Evolutionary conservation across 2,113 vertebrate genomes (phyloP).

Genomic region (Eretmochelys imbricata): DNA sequence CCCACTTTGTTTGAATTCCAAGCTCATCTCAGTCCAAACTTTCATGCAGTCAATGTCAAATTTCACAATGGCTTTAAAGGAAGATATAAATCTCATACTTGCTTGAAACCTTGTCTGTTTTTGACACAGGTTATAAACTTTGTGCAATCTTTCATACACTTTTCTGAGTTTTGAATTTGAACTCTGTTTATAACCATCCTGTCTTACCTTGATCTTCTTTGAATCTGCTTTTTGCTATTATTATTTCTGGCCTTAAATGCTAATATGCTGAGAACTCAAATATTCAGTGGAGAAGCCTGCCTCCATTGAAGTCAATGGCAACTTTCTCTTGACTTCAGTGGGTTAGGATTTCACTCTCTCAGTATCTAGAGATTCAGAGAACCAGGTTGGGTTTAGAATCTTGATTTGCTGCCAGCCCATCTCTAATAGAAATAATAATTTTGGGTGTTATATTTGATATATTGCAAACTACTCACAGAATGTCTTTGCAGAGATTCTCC

Average conservation of each 20-base stretch:
- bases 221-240: background rate
- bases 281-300: background rate
- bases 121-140: background rate
- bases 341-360: background rate
- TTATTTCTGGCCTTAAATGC: background rate
- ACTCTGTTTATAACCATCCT: background rate
- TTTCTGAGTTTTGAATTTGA: background rate
- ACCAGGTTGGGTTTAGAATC: background rate
- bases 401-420: background rate
- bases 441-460: background rate
- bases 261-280: background rate
- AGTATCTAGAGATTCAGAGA: background rate
- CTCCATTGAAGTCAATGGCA: background rate
- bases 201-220: background rate
- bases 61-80: conserved; percentile 38
- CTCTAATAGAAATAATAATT: conserved; percentile 15
- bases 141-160: background rate
- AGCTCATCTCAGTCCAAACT: conserved; percentile 25
- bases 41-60: conserved; percentile 17
- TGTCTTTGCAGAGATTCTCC: background rate
- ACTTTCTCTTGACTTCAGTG: no score
- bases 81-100: conserved; percentile 52
- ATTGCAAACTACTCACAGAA: background rate
- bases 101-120: background rate
- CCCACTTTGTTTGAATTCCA: background rate